Percentiles rank a stretch among this genome's conserved stretches.
phyloP scores from a whole-genome alignment of 2,797 vertebrate genomes.

The Darevskia nairensis region DNA sequence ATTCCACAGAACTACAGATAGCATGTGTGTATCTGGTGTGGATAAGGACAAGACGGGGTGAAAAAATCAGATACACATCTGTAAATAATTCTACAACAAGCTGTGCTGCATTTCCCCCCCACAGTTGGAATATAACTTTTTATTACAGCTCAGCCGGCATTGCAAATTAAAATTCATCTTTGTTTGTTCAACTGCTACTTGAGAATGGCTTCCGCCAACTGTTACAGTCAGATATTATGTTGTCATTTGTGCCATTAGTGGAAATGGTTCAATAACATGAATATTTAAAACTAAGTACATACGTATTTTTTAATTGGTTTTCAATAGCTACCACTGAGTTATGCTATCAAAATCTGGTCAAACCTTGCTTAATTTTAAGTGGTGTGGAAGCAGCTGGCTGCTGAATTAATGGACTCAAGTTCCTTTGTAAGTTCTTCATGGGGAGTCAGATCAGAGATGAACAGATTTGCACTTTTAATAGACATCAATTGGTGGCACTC shows the following conservation, averaged over 20 bases:
- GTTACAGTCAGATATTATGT: conserved; percentile 78
- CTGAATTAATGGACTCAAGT: conserved; percentile 66
- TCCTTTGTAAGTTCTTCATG: conserved; percentile 54
- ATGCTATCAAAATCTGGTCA: conserved; percentile 64
- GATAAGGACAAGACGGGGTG: conserved; percentile 69
- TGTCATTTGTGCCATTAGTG: conserved; percentile 80
- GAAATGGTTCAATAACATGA: conserved; percentile 74
- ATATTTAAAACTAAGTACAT: conserved; percentile 77
- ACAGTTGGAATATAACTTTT: conserved; percentile 83
- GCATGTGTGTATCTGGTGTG: conserved; percentile 56
- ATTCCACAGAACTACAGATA: conserved; percentile 40
- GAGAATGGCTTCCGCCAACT: conserved; percentile 81
- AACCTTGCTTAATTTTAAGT: conserved; percentile 69
- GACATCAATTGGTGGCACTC: conserved; percentile 46
- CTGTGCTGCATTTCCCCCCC: conserved; percentile 72
- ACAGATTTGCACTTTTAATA: conserved; percentile 54
- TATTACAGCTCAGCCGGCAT: conserved; percentile 82
- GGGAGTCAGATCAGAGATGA: conserved; percentile 51
- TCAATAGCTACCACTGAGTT: conserved; percentile 69
- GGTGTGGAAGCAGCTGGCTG: conserved; percentile 56
- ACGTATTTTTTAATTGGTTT: conserved; percentile 65
- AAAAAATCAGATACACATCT: conserved; percentile 53
- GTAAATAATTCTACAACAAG: conserved; percentile 82
- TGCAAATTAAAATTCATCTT: conserved; percentile 84
- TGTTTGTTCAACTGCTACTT: conserved; percentile 79